A percentile compares a stretch with the other conserved stretches of the same genome.
phyloP scores from a whole-genome alignment of 2,797 vertebrate genomes.

The Neosalanx taihuensis region DNA sequence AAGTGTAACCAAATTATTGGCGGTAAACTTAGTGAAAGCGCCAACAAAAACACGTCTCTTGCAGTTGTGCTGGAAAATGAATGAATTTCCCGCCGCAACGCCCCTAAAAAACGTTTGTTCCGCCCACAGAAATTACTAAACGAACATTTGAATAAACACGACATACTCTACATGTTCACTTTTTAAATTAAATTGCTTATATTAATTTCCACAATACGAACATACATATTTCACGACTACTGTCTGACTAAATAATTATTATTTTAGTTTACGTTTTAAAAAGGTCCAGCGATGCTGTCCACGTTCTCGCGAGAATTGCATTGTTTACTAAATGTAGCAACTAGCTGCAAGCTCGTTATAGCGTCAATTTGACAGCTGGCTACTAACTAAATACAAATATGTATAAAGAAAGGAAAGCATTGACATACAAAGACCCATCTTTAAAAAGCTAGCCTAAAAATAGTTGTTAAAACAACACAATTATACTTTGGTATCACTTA shows the following conservation, averaged over 20 bases:
- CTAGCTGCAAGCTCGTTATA: not conserved
- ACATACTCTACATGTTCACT: no score
- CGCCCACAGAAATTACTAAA: not conserved
- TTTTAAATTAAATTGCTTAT: no score
- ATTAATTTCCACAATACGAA: not conserved
- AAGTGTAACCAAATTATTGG: not conserved
- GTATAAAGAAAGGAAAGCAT: not conserved
- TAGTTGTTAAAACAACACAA: no score
- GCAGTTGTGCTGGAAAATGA: not conserved
- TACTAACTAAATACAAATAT: not conserved
- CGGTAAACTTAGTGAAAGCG: no score
- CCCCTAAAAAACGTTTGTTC: not conserved
- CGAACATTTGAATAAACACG: no score
- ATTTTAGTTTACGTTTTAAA: not conserved
- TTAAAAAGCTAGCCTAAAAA: no score
- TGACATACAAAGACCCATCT: no score
- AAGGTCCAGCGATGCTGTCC: not conserved
- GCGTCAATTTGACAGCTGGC: not conserved
- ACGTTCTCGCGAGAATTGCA: not conserved
- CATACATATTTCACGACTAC: not conserved
- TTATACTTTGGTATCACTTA: no score
- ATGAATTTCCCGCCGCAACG: not conserved
- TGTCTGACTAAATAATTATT: not conserved
- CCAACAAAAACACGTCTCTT: no score
- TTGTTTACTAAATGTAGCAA: not conserved